Conservation (phyloP, 2,888 invertebrate genomes). For the Meteorus cinctellus region DNA sequence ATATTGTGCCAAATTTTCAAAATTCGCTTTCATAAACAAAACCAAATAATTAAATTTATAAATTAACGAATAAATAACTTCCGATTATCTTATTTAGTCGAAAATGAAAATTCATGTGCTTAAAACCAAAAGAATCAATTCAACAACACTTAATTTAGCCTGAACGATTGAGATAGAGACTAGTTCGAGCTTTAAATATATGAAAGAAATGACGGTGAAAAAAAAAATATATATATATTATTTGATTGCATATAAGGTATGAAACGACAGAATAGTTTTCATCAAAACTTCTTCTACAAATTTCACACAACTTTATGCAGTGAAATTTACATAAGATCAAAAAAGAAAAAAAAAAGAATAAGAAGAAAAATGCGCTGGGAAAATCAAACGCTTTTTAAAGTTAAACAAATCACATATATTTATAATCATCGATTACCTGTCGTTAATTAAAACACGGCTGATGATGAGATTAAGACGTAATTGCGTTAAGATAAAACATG, state of each 20-base stretch:
- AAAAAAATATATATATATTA: neutral
- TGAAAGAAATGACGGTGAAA: neutral
- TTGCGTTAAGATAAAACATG: neutral
- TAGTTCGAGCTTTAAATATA: neutral
- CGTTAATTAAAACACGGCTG: neutral
- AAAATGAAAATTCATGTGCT: neutral
- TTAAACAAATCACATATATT: slow-evolving; percentile 34
- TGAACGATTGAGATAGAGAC: neutral
- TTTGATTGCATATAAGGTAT: neutral
- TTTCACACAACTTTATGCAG: neutral
- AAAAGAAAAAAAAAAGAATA: slow-evolving; percentile 37
- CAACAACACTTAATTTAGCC: neutral
- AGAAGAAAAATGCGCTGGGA: slow-evolving; percentile 61
- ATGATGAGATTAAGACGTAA: slow-evolving; percentile 2
- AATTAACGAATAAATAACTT: neutral
- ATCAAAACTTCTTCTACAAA: neutral
- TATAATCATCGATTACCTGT: slow-evolving; percentile 15
- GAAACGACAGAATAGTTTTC: neutral
- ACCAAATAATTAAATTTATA: no score
- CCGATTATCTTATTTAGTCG: neutral
- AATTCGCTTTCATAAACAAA: neutral
- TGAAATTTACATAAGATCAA: slow-evolving; percentile 36
- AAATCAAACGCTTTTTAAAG: slow-evolving; percentile 67
- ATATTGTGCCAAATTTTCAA: slow-evolving; percentile 1
- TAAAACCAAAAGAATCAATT: neutral